Conservation (phyloP, 2,888 invertebrate genomes). For the Eledone cirrhosa region DNA sequence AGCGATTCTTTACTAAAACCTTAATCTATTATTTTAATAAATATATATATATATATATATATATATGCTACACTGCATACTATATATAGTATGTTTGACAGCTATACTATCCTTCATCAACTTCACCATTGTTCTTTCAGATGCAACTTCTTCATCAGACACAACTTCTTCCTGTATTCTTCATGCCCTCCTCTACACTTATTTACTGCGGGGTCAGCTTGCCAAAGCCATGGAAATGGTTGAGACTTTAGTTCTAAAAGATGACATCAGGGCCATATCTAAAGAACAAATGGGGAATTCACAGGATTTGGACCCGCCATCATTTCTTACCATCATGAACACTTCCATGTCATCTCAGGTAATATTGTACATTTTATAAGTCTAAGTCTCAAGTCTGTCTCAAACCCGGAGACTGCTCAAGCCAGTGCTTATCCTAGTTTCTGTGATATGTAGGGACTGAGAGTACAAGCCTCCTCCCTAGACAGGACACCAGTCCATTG, state of each 20-base stretch:
- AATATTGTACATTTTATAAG: not conserved
- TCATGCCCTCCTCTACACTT: slow-evolving; percentile 61
- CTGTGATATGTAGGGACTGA: too few relatives aligned
- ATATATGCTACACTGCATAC: slow-evolving; percentile 36
- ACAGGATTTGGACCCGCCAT: not conserved
- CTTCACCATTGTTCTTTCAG: not conserved
- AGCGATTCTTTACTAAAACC: too few relatives aligned
- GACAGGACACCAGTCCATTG: too few relatives aligned
- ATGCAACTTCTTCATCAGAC: slow-evolving; percentile 45
- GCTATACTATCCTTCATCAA: not conserved
- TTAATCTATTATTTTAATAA: too few relatives aligned
- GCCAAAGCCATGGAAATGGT: slow-evolving; percentile 52
- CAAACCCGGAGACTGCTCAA: too few relatives aligned
- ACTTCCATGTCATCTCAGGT: slow-evolving; percentile 52
- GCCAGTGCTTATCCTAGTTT: too few relatives aligned
- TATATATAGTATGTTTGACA: too few relatives aligned
- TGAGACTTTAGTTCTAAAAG: slow-evolving; percentile 53
- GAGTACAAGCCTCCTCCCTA: too few relatives aligned
- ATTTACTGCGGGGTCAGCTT: slow-evolving; percentile 55
- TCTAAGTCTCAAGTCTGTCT: too few relatives aligned
- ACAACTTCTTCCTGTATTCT: slow-evolving; percentile 40
- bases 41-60: not conserved
- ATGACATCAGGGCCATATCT: slow-evolving; percentile 41
- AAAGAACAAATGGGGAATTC: not conserved
- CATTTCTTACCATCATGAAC: slow-evolving; percentile 47